Evolutionary conservation across 2,797 vertebrate genomes (phyloP).

Genomic region (Enteromius argenteus): DNA sequence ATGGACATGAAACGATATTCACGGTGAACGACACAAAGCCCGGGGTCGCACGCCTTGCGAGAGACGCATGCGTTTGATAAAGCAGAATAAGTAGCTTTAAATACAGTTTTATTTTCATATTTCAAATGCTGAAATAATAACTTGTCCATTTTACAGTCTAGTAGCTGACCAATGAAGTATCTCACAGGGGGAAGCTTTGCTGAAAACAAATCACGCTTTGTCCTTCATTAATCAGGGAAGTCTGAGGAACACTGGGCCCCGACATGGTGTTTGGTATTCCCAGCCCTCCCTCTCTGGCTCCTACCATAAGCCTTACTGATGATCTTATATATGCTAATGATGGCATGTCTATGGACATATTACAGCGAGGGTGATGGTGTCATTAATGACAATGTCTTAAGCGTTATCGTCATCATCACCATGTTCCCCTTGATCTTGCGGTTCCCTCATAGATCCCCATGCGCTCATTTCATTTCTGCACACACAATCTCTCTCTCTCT

Average conservation of each 20-base stretch:
- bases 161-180: conserved; percentile 37
- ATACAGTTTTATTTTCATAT: conserved; percentile 16
- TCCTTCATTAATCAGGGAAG: conserved; percentile 69
- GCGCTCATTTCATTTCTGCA: conserved; percentile 60
- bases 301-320: conserved; percentile 75
- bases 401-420: conserved; percentile 79
- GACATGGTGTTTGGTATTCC: conserved; percentile 59
- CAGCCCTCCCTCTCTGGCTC: conserved; percentile 63
- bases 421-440: conserved; percentile 79
- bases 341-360: conserved; percentile 78
- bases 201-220: conserved; percentile 58
- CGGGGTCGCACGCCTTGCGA: not conserved
- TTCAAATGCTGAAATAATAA: conserved; percentile 33
- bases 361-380: conserved; percentile 77
- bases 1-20: not conserved
- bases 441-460: conserved; percentile 67
- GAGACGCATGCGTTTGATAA: not conserved
- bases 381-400: conserved; percentile 82
- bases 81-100: not conserved
- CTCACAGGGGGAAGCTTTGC: conserved; percentile 44
- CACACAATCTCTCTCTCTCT: conserved; percentile 62
- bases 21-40: conserved; percentile 3
- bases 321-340: conserved; percentile 80
- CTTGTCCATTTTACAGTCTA: conserved; percentile 39
- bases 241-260: conserved; percentile 66